Base-by-base conservation (phyloP, 2,113 vertebrate species). In the Paratilapia polleni region DNA sequence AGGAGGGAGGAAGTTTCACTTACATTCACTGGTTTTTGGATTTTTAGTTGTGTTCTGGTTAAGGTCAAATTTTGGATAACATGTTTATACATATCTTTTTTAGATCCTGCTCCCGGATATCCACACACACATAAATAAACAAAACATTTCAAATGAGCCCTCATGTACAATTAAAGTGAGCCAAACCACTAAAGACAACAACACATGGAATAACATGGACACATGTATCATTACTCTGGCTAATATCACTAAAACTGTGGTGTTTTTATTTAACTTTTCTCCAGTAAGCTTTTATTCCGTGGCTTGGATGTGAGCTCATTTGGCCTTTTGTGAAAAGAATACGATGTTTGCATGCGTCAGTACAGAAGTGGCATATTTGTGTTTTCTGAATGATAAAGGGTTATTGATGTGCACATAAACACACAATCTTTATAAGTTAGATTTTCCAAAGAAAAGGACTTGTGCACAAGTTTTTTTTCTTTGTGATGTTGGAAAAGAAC, bases 181-280 rank as follows among this genome's bases (percentile, higher is more conserved):
- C 87, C 87, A 89, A 89, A 81, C 88, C 87, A 59, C 83, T 59
- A 76, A 84, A 88, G 56, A 75, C 85, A 88, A 90, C 80, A 88
- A 82, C 66, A 84, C 79, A 79, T 78, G 85, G 78, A 86, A 68
- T 82, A 85, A 77, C 41, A 61, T 6, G 15, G 52, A 83, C 76
- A 80, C 83, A 86, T 84, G 62, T 70, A 84, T 89, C 89, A 89
- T 78, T 78, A 80, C 84, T 60, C 81, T 86, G 87, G 83, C 83
- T 90, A 87, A 90, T 90, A 87, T 91, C 83, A 75, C 78, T 52
- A 79, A 77, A 88, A 83, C 79, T 64, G 82, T 60, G 84, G 87
- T 43, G 52, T 20, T 73, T 83, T 75, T 84, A 66, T 87, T 84
- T 64, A 62, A n/a, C n/a, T 76, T 84, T 77, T 76, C 75, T 36